phyloP scores from a whole-genome alignment of 2,888 invertebrate genomes.

The Caradrina clavipalpis region DNA sequence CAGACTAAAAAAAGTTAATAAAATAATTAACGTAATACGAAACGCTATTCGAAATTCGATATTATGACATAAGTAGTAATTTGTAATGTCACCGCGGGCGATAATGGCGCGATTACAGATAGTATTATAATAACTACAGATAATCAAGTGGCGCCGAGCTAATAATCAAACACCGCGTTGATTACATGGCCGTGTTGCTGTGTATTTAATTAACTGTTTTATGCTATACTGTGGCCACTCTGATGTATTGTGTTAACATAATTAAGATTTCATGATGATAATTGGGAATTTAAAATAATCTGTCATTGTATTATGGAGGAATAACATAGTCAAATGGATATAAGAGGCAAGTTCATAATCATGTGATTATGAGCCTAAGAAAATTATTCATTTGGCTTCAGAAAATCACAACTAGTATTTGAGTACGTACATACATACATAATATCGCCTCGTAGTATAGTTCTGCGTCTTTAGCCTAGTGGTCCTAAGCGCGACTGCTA shows the following conservation, averaged over 20 bases:
- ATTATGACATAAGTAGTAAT: constrained; percentile 36
- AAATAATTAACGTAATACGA: constrained; percentile 15
- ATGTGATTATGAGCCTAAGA: too few species aligned
- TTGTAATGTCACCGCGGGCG: constrained; percentile 39
- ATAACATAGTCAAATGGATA: not conserved
- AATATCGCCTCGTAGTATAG: too few species aligned
- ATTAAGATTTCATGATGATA: constrained; percentile 37
- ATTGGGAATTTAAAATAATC: constrained; percentile 14
- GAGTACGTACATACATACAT: too few species aligned
- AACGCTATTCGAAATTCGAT: constrained; percentile 31
- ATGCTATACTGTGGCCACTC: constrained; percentile 21
- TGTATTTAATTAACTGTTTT: constrained; percentile 50
- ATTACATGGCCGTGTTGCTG: constrained; percentile 40
- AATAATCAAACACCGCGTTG: constrained; percentile 58
- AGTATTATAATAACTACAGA: constrained; percentile 51
- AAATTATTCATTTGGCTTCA: too few species aligned
- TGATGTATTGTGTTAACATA: constrained; percentile 3
- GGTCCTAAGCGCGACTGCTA: too few species aligned
- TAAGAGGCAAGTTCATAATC: not conserved
- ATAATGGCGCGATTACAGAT: constrained; percentile 55
- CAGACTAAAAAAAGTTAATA: constrained; percentile 14
- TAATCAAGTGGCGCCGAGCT: constrained; percentile 53
- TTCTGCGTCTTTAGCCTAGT: too few species aligned
- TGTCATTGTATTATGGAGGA: not conserved
- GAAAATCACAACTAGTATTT: too few species aligned